Evolutionary conservation across 92 coral and sea anemone genomes (phyloP), one percentile per base, ranked within the genome.

Genomic region (Ricordea florida): DNA sequence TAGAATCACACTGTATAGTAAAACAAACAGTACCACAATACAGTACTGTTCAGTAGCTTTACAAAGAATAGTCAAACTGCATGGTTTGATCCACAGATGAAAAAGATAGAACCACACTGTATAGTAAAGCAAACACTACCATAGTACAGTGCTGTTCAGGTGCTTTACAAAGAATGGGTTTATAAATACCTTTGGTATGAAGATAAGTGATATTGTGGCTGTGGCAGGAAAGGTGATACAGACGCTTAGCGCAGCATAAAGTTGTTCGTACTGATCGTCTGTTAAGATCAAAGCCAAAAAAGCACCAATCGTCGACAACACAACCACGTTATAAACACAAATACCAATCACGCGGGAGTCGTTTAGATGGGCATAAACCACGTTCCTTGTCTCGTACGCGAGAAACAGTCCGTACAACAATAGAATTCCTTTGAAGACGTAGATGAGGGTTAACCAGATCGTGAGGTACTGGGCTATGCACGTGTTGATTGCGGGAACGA

Each of bases 341-440:
- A 94, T 93, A 5, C 98, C 97, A 22, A 94, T 94, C 59, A 93
- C 87, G 15, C 98, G 78, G 1, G 97, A 91, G 81, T 94, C 98
- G 76, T 94, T 94, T 37, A 94, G 89, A 35, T 94, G 98, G 0
- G 97, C 93, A 48, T 91, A 94, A 9, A 87, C 83, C 14, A 94
- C 98, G 38, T 94, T 94, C 11, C 98, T 84, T 42, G 98, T 94
- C 69, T 94, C 98, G 64, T 91, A 92, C 51, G 98, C 96, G 43
- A 94, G 66, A 56, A 94, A 94, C 33, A 94, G 74, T 7, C 98
- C 98, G 52, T 94, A 94, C 21, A 94, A 89, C 9, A 94, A 62
- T 7, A 94, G 70, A 32, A 94, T 86, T 15, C 98, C 98, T 44
- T 94, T 94, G 62, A 65, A 85, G 17, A 85, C 90, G 69, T 88